These are phyloP conservation scores for Azorinus chamasolen DNA, from an alignment of 2,888 invertebrate species.

Conservation along the genomic window DNA sequence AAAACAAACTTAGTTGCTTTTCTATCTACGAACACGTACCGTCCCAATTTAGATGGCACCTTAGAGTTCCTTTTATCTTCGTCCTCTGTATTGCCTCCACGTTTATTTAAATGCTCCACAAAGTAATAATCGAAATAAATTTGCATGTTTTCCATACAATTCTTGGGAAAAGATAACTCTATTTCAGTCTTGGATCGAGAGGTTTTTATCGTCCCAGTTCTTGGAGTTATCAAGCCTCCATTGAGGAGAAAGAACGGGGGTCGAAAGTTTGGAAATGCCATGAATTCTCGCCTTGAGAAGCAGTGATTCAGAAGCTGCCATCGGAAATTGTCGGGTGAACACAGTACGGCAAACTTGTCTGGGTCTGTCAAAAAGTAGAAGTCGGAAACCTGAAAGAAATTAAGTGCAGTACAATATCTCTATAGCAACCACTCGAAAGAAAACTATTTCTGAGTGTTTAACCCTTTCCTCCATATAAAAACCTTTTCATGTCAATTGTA, in stretches of 20 bases:
- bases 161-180: slow-evolving; percentile 48
- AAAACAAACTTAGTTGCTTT: slow-evolving; percentile 58
- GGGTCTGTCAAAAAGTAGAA: slow-evolving; percentile 72
- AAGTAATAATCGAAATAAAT: slow-evolving; percentile 15
- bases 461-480: too few species aligned
- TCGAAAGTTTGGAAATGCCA: slow-evolving; percentile 56
- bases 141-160: slow-evolving; percentile 26
- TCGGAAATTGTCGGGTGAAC: slow-evolving; percentile 58
- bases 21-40: slow-evolving; percentile 65
- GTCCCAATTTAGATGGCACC: slow-evolving; percentile 40
- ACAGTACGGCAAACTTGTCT: slow-evolving; percentile 58
- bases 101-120: slow-evolving; percentile 8
- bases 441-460: too few species aligned
- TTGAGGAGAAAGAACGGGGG: slow-evolving; percentile 63
- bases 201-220: slow-evolving; percentile 47
- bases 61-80: not conserved
- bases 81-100: not conserved
- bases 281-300: slow-evolving; percentile 58
- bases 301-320: slow-evolving; percentile 73
- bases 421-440: too few species aligned
- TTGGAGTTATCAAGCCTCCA: slow-evolving; percentile 44
- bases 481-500: too few species aligned
- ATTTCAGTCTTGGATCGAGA: slow-evolving; percentile 12
- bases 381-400: slow-evolving; percentile 45
- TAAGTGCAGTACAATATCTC: not conserved